These are phyloP conservation scores for Litocranius walleri DNA, from an alignment of 2,113 vertebrate species.

Conservation along the genomic window DNA sequence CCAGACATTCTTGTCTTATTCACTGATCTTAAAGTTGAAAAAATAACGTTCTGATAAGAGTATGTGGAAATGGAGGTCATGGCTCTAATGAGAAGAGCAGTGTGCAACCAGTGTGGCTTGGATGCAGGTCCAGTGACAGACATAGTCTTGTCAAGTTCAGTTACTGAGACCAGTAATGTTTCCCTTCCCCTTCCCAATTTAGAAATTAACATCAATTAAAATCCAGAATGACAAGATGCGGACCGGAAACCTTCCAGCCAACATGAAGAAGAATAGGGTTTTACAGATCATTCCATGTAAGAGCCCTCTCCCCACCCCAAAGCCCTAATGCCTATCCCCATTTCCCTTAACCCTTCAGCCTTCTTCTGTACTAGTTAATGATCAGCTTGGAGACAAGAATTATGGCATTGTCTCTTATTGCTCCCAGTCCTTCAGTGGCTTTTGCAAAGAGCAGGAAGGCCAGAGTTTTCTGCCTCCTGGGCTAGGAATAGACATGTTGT, in stretches of 20 bases:
- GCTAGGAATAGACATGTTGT: background rate
- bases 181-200: slow-evolving; percentile 25
- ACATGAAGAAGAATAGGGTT: slow-evolving; percentile 99
- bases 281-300: slow-evolving; percentile 99
- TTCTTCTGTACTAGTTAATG: background rate
- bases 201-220: slow-evolving; percentile 99
- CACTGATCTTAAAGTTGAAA: background rate
- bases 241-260: slow-evolving; percentile 95
- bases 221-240: slow-evolving; percentile 99
- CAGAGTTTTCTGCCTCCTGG: background rate
- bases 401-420: background rate
- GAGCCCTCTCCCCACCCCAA: slow-evolving; percentile 40
- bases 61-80: background rate
- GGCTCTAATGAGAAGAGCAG: background rate
- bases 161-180: background rate
- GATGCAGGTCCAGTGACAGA: background rate
- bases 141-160: background rate
- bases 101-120: background rate
- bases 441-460: slow-evolving; percentile 3
- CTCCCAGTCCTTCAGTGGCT: slow-evolving; percentile 13
- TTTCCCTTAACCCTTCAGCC: background rate
- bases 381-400: background rate
- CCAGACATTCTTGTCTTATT: background rate
- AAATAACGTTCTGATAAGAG: background rate
- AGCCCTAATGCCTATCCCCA: background rate